Conservation (phyloP, 2,888 invertebrate species). For the Halictus ligatus region DNA sequence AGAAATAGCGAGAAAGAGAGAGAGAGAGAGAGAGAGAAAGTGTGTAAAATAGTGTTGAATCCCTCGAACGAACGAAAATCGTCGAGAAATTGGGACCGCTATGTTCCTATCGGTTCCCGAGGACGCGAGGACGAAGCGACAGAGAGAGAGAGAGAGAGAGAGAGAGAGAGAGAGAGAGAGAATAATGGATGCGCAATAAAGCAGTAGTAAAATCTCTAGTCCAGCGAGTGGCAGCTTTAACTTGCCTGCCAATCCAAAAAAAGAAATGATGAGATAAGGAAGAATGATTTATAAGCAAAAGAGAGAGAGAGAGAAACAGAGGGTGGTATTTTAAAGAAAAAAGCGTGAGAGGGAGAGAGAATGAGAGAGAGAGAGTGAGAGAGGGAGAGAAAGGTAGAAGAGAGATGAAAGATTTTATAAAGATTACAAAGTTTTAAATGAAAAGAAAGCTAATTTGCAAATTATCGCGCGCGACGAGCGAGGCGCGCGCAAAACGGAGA, state of each 20-base stretch:
- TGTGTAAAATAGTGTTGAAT: not conserved
- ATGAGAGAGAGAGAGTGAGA: constrained; percentile 27
- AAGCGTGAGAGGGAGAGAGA: constrained; percentile 17
- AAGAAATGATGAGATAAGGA: constrained; percentile 61
- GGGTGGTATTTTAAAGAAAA: not conserved
- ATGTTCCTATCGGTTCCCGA: constrained; percentile 30
- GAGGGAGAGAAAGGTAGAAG: constrained; percentile 28
- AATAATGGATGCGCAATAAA: constrained; percentile 70
- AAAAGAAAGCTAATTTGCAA: constrained; percentile 49
- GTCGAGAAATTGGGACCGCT: constrained; percentile 30
- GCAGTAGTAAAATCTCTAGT: constrained; percentile 84
- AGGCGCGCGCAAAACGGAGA: constrained; percentile 15
- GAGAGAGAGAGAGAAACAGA: not conserved
- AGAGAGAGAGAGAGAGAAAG: constrained; percentile 2
- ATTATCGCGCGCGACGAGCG: constrained; percentile 64
- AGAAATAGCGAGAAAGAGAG: constrained; percentile 20
- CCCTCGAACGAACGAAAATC: not conserved
- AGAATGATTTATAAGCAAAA: constrained; percentile 18
- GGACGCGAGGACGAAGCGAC: constrained; percentile 28
- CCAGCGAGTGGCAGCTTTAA: constrained; percentile 82
- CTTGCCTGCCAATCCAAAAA: constrained; percentile 82
- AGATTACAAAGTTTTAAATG: constrained; percentile 61
- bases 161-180: not conserved
- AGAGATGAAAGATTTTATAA: constrained; percentile 56
- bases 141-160: constrained; percentile 6